phyloP scores from a whole-genome alignment of 2,888 invertebrate species.

The Entomobrya multifasciata region DNA sequence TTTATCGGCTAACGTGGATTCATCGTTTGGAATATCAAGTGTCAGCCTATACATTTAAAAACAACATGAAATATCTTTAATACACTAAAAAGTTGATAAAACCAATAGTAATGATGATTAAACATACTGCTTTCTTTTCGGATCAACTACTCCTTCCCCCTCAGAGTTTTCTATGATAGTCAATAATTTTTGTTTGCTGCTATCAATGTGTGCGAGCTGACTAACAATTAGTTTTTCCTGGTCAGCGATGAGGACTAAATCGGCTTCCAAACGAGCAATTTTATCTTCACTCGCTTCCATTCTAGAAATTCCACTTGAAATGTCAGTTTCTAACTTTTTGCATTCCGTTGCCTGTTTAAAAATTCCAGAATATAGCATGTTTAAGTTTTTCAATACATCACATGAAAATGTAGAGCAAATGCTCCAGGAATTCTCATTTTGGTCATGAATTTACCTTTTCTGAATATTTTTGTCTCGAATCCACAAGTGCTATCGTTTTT shows the following conservation, averaged over 20 bases:
- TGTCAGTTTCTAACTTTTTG: conserved; percentile 72
- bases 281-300: conserved; percentile 77
- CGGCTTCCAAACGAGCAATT: conserved; percentile 76
- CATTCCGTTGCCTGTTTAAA: conserved; percentile 59
- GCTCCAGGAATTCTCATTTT: too few relatives aligned
- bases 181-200: conserved; percentile 78
- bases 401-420: too few relatives aligned
- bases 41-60: conserved; percentile 32
- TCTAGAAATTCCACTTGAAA: conserved; percentile 75
- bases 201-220: conserved; percentile 79
- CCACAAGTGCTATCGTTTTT: conserved; percentile 65
- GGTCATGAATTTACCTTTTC: conserved; percentile 72
- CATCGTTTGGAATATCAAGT: conserved; percentile 57
- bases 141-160: conserved; percentile 70
- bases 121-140: conserved; percentile 57
- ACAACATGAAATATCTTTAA: background rate
- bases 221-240: conserved; percentile 78
- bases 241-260: conserved; percentile 77
- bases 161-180: conserved; percentile 79
- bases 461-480: conserved; percentile 67
- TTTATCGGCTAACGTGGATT: background rate
- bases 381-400: too few relatives aligned
- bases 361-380: too few relatives aligned
- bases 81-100: too few relatives aligned
- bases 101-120: background rate